phyloP scores from a whole-genome alignment of 2,888 invertebrate genomes.

The Cactoblastis cactorum region DNA sequence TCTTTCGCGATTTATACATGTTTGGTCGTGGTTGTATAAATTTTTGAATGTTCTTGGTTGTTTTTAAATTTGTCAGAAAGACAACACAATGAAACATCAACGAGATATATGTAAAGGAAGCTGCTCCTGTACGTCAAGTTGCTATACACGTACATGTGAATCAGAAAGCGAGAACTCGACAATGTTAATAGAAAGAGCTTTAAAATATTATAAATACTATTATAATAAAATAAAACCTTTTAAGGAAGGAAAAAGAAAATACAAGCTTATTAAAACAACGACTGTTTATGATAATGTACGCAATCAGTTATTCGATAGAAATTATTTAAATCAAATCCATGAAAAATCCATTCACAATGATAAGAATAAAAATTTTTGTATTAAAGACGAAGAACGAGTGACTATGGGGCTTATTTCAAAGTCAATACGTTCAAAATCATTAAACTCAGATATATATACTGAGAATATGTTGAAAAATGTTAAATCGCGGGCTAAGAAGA shows the following conservation, averaged over 20 bases:
- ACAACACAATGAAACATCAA: constrained; percentile 36
- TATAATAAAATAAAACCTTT: constrained; percentile 43
- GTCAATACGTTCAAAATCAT: too few species aligned
- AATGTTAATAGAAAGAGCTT: constrained; percentile 31
- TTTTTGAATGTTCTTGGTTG: constrained; percentile 18
- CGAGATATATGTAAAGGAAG: constrained; percentile 16
- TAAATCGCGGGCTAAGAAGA: not conserved
- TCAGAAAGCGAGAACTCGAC: constrained; percentile 37
- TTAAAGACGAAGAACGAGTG: not conserved
- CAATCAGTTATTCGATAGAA: constrained; percentile 39
- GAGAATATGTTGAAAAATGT: not conserved
- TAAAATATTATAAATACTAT: constrained; percentile 42
- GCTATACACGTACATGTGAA: constrained; percentile 37
- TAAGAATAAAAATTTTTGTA: constrained; percentile 15
- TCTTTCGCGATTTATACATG: constrained; percentile 23
- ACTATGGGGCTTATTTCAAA: too few species aligned
- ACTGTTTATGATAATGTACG: constrained; percentile 52
- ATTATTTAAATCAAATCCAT: constrained; percentile 15
- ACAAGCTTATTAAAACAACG: constrained; percentile 47
- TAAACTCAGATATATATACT: not conserved
- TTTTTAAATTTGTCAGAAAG: constrained; percentile 25
- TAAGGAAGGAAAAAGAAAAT: constrained; percentile 44
- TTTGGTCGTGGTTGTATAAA: constrained; percentile 22
- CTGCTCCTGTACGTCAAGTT: constrained; percentile 45
- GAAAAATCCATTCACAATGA: constrained; percentile 17